Base-by-base conservation (phyloP, 1,140 invertebrate species). In the Tetramorium alpestre region DNA sequence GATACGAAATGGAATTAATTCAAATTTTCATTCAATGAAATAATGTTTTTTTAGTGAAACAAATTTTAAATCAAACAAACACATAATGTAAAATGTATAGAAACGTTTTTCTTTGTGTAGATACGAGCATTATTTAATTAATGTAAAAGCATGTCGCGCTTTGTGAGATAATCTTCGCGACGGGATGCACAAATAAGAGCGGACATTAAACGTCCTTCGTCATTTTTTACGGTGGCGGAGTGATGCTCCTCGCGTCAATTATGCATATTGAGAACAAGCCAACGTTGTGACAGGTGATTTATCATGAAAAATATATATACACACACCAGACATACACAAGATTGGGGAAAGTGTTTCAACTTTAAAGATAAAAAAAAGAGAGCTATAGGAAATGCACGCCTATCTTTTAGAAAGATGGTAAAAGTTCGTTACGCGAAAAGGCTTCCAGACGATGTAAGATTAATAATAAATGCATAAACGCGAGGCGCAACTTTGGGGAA, bases 381-480 rank as follows among this genome's bases (percentile, higher is more conserved):
- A 33, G 33, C 3, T 33, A 33, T n/a, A 13, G 49, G 60, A 81
- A 85, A 54, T 54, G 18, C 85, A 64, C 49, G 28, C 33, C 33
- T 33, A 58, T 85, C 72, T 77, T 69, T 70, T 70, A 69, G 22
- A 47, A 77, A 75, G 67, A 70, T 87, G 70, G 77, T 70, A 70
- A 75, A 77, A 85, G 51, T 87, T 33, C 33, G 33, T 33, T 85
- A 87, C 56, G 77, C 65, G 58, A 49, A 33, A 54, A 33, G 62
- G 77, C 70, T 64, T 72, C 81, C 62, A 60, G 77, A 41, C 67
- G n/a, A 41, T 44, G 25, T 41, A 47, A 62, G 56, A 72, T 81
- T 51, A 33, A 58, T 47, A 69, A 69, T 69, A 47, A 33, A 69
- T 69, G 41, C 41, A 47, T 22, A 47, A 47, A 44, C n/a, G 65